phyloP scores from a whole-genome alignment of 1,140 invertebrate genomes.

The Zaprionus ghesquierei region DNA sequence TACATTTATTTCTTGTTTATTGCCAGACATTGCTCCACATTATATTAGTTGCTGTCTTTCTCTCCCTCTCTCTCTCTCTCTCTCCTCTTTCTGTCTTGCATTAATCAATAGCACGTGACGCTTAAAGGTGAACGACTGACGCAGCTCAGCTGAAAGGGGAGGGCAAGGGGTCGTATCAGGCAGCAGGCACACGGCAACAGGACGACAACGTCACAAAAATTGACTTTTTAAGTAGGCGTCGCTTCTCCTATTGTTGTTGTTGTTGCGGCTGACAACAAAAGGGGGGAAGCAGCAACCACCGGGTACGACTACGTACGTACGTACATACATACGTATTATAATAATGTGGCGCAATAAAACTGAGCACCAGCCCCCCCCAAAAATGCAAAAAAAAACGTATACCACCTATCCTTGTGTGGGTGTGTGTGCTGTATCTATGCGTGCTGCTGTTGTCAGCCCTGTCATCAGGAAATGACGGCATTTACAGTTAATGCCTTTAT shows the following conservation, averaged over 20 bases:
- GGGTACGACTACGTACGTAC: not conserved
- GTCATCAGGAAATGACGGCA: slow-evolving; percentile 78
- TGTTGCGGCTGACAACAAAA: slow-evolving; percentile 21
- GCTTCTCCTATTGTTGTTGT: not conserved
- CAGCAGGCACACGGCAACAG: slow-evolving; percentile 45
- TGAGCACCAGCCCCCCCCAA: not conserved
- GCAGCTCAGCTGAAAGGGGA: slow-evolving; percentile 38
- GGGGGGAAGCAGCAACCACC: slow-evolving; percentile 6
- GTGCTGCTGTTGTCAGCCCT: slow-evolving; percentile 41
- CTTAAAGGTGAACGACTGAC: slow-evolving; percentile 76
- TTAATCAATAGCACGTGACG: slow-evolving; percentile 77
- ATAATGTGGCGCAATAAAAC: slow-evolving; percentile 71
- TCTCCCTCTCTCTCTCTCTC: not conserved
- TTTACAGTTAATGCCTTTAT: slow-evolving; percentile 79
- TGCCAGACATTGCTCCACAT: slow-evolving; percentile 29
- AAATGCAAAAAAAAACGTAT: slow-evolving; percentile 22
- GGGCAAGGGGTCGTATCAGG: not conserved
- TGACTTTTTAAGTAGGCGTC: slow-evolving; percentile 75
- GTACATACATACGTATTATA: slow-evolving; percentile 54
- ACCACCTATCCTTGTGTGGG: slow-evolving; percentile 4
- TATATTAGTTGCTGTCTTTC: not conserved
- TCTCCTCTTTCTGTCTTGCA: slow-evolving; percentile 9
- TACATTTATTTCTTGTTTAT: slow-evolving; percentile 54
- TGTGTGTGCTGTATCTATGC: slow-evolving; percentile 19
- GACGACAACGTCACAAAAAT: slow-evolving; percentile 57